Percentiles rank a stretch among this genome's conserved stretches.
phyloP scores from a whole-genome alignment of 2,888 invertebrate genomes.

The Orgyia antiqua region DNA sequence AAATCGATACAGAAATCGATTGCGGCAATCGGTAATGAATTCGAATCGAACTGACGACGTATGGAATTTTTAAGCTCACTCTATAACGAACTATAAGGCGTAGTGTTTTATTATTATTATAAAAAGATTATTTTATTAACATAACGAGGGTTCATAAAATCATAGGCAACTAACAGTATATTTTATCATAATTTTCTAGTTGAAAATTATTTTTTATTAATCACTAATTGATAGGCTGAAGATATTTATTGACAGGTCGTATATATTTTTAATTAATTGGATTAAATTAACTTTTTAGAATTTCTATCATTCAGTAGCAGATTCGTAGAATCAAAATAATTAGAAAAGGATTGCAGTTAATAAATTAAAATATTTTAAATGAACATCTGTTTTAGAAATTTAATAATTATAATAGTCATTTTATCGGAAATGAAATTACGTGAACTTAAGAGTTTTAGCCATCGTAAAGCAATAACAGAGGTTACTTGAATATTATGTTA shows the following conservation, averaged over 20 bases:
- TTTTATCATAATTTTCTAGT: conserved; percentile 32
- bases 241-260: conserved; percentile 11
- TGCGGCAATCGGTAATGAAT: conserved; percentile 41
- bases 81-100: conserved; percentile 33
- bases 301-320: not conserved
- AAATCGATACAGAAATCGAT: conserved; percentile 55
- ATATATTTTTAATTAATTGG: conserved; percentile 7
- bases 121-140: conserved; percentile 32
- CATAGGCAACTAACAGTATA: conserved; percentile 22
- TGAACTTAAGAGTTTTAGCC: too few relatives aligned
- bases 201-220: conserved; percentile 12
- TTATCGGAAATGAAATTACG: too few relatives aligned
- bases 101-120: conserved; percentile 20
- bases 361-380: too few relatives aligned
- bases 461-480: too few relatives aligned
- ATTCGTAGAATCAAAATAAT: too few relatives aligned
- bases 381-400: too few relatives aligned
- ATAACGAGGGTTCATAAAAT: conserved; percentile 28
- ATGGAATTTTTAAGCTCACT: conserved; percentile 41
- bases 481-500: too few relatives aligned
- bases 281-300: not conserved
- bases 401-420: too few relatives aligned
- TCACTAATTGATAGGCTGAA: conserved; percentile 20
- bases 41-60: conserved; percentile 29
- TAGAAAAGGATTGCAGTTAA: too few relatives aligned